Percentiles rank a stretch among this genome's conserved stretches.
Conservation (phyloP, 1,140 invertebrate genomes). For the Bombus consobrinus region DNA sequence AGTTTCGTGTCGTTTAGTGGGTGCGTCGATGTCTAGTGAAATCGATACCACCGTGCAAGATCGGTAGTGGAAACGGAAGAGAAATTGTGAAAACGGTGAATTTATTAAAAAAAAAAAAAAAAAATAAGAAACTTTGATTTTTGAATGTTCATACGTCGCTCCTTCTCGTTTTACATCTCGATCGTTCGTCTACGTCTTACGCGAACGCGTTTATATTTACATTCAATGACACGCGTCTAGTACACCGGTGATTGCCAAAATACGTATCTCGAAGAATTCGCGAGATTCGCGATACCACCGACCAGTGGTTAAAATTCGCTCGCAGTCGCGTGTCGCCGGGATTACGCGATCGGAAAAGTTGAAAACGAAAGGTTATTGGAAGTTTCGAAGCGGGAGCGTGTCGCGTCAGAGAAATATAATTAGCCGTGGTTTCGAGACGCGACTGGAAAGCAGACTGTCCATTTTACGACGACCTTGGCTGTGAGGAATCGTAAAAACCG, state of each 20-base stretch:
- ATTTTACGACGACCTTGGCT: constrained; percentile 19
- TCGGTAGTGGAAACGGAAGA: background rate
- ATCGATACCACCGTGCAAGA: too few relatives aligned
- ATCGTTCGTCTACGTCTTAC: too few relatives aligned
- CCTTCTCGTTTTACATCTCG: too few relatives aligned
- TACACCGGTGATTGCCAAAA: too few relatives aligned
- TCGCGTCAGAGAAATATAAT: background rate
- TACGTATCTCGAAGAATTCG: background rate
- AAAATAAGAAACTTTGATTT: background rate
- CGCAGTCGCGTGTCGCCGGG: too few relatives aligned
- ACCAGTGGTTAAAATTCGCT: background rate
- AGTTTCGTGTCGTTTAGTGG: background rate
- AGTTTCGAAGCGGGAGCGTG: background rate
- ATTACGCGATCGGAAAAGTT: background rate
- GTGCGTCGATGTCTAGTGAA: background rate
- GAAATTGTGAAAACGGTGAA: too few relatives aligned
- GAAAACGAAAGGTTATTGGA: background rate
- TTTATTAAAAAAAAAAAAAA: background rate
- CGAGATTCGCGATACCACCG: too few relatives aligned
- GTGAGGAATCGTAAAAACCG: background rate
- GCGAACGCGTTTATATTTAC: too few relatives aligned
- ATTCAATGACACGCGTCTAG: too few relatives aligned
- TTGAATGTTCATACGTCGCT: too few relatives aligned
- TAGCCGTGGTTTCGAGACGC: background rate
- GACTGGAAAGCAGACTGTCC: background rate